Conservation (phyloP, 1,140 invertebrate species). For the Pantala flavescens region DNA sequence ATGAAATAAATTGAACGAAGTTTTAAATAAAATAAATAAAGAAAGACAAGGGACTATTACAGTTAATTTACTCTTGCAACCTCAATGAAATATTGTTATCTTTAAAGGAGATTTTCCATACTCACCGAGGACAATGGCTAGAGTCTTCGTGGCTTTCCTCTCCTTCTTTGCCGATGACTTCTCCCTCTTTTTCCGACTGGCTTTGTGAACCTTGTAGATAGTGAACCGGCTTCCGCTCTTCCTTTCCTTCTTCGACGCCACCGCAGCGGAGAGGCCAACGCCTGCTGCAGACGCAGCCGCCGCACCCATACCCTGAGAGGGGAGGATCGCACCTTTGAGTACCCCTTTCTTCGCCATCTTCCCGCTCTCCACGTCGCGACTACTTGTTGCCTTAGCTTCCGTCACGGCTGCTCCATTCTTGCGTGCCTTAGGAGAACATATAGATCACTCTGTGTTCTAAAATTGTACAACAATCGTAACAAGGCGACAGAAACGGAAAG, state of each 20-base stretch:
- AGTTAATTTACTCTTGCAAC: no score
- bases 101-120: slow-evolving; percentile 18
- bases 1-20: no score
- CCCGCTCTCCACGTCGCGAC: background rate
- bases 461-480: no score
- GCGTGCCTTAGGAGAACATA: background rate
- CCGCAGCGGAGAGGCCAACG: slow-evolving; percentile 32
- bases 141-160: slow-evolving; percentile 97
- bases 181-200: slow-evolving; percentile 87
- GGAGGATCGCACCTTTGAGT: slow-evolving; percentile 30
- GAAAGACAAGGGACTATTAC: no score
- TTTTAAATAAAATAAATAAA: no score
- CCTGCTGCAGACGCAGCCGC: slow-evolving; percentile 34
- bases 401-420: slow-evolving; percentile 16
- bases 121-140: slow-evolving; percentile 96
- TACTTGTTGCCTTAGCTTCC: background rate
- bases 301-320: slow-evolving; percentile 26
- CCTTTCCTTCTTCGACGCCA: slow-evolving; percentile 50
- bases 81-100: no score
- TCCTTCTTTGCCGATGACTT: slow-evolving; percentile 92
- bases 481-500: no score
- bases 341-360: background rate
- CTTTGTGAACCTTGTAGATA: slow-evolving; percentile 86
- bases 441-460: no score
- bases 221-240: slow-evolving; percentile 70